These are phyloP conservation scores for Pteronura brasiliensis DNA, from an alignment of 2,113 vertebrate genomes.

Conservation along the genomic window DNA sequence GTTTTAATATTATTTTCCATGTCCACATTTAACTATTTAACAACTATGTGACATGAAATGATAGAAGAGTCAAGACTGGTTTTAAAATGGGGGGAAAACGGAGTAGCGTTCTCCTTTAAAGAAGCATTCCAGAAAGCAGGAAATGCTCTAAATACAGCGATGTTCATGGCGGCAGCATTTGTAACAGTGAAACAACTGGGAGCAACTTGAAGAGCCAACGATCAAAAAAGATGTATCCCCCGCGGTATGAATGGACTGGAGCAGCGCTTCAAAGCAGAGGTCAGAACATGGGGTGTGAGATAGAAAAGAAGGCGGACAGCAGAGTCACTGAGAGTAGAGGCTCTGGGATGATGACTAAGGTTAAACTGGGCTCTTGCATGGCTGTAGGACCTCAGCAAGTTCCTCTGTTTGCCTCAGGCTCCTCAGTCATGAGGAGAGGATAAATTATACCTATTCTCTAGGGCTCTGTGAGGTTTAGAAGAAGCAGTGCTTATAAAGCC, in stretches of 20 bases:
- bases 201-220: background rate
- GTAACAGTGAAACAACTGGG: background rate
- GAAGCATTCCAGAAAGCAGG: background rate
- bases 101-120: background rate
- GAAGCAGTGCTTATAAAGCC: background rate
- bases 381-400: background rate
- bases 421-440: background rate
- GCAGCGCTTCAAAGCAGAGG: background rate
- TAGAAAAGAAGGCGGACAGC: background rate
- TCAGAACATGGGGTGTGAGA: background rate
- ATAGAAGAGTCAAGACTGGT: constrained; percentile 27
- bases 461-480: background rate
- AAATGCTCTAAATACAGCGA: background rate
- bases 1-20: background rate
- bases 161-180: background rate
- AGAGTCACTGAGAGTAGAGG: background rate
- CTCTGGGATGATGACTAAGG: background rate
- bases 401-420: background rate
- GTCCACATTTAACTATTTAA: background rate
- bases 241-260: background rate
- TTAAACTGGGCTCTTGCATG: background rate
- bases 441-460: background rate
- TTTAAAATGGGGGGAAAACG: background rate
- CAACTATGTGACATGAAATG: background rate
- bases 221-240: background rate